Percentiles rank a stretch among this genome's conserved stretches.
Conservation (phyloP, 2,797 vertebrate species). For the Gorsachius magnificus region DNA sequence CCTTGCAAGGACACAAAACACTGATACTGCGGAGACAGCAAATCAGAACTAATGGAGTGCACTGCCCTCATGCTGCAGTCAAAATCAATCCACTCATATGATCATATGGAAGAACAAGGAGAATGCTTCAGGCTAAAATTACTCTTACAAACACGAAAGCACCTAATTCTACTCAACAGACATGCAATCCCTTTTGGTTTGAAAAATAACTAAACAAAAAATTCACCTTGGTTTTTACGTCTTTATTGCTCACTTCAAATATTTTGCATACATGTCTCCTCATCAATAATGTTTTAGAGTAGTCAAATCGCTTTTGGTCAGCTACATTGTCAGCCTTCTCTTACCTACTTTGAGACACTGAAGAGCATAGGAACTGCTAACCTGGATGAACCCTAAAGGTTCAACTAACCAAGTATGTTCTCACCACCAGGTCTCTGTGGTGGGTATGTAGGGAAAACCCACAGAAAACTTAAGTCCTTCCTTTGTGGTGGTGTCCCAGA, state of each 20-base stretch:
- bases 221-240: constrained; percentile 31
- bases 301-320: neutral
- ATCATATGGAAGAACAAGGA: constrained; percentile 39
- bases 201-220: constrained; percentile 39
- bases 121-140: constrained; percentile 28
- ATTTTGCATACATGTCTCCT: neutral
- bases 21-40: neutral
- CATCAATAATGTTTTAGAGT: neutral
- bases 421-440: neutral
- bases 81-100: constrained; percentile 56
- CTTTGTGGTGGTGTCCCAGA: neutral
- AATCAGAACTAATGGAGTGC: constrained; percentile 30
- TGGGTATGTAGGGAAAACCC: neutral
- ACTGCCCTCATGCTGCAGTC: neutral
- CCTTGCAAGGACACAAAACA: constrained; percentile 1
- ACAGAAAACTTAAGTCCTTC: neutral
- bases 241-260: constrained; percentile 2
- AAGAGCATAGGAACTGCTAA: neutral
- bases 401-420: neutral
- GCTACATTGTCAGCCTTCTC: neutral
- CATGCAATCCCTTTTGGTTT: constrained; percentile 21
- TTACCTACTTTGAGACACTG: neutral
- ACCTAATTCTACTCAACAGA: constrained; percentile 8
- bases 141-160: constrained; percentile 20
- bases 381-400: neutral